Percentiles rank a stretch among this genome's conserved stretches.
Conservation (phyloP, 2,888 invertebrate genomes). For the Euplexia lucipara region DNA sequence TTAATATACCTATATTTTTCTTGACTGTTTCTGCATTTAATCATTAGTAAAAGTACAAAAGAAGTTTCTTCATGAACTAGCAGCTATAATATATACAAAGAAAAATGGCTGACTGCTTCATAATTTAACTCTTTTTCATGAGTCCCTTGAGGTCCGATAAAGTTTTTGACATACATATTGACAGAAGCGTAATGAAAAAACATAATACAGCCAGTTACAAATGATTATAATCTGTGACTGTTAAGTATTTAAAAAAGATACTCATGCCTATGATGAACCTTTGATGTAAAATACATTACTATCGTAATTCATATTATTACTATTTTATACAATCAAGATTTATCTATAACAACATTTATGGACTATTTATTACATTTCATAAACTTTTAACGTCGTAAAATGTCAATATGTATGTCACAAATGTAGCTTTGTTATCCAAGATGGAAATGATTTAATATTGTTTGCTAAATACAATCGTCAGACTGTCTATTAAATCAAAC, state of each 20-base stretch:
- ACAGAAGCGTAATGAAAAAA: not conserved
- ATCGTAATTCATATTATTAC: slow-evolving; percentile 8
- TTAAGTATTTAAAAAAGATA: not conserved
- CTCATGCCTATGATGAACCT: not conserved
- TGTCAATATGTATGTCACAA: slow-evolving; percentile 50
- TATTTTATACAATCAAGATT: slow-evolving; percentile 2
- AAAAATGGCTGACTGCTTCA: too few relatives aligned
- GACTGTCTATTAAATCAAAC: slow-evolving; percentile 35
- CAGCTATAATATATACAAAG: too few relatives aligned
- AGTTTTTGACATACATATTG: slow-evolving; percentile 39
- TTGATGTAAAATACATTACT: not conserved
- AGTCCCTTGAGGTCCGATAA: slow-evolving; percentile 26
- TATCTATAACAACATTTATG: slow-evolving; percentile 27
- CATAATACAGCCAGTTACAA: slow-evolving; percentile 3
- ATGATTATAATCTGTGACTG: not conserved
- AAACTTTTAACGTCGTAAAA: not conserved
- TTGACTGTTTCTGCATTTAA: not conserved
- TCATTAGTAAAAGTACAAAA: too few relatives aligned
- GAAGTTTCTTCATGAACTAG: not conserved
- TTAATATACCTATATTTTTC: not conserved
- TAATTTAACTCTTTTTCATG: too few relatives aligned
- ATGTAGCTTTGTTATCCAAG: not conserved
- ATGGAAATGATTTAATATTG: not conserved
- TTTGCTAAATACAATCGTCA: slow-evolving; percentile 12
- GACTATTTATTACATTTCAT: slow-evolving; percentile 24